Conservation (phyloP, 1,140 invertebrate genomes). For the Cryptotermes secundus region DNA sequence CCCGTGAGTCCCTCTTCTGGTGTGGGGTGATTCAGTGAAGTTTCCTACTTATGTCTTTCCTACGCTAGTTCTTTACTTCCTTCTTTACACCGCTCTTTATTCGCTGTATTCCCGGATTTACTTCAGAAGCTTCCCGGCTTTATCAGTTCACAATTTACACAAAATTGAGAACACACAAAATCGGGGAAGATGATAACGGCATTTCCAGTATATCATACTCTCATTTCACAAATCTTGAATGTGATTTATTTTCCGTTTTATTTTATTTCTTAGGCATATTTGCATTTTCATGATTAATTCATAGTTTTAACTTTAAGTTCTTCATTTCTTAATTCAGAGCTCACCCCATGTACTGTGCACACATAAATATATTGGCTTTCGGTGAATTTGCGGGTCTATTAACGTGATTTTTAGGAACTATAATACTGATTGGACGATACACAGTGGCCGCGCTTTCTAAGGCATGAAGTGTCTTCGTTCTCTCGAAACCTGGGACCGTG, state of each 20-base stretch:
- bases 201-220: neutral
- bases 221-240: neutral
- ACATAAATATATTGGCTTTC: too few species aligned
- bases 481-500: too few species aligned
- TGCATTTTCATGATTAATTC: neutral
- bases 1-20: neutral
- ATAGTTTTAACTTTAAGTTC: neutral
- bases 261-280: neutral
- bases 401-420: too few species aligned
- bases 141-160: neutral
- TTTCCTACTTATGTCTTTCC: neutral
- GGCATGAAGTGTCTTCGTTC: too few species aligned
- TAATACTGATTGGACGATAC: too few species aligned
- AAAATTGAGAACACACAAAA: neutral
- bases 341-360: too few species aligned
- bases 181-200: too few species aligned
- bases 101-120: neutral
- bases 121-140: neutral
- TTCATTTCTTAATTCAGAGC: neutral
- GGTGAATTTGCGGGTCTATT: too few species aligned
- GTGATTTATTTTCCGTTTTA: neutral
- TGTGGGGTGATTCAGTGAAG: neutral
- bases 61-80: neutral
- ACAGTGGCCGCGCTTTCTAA: too few species aligned
- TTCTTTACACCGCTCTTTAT: neutral